phyloP scores from a whole-genome alignment of 2,888 invertebrate genomes.

The Halocaridina rubra region DNA sequence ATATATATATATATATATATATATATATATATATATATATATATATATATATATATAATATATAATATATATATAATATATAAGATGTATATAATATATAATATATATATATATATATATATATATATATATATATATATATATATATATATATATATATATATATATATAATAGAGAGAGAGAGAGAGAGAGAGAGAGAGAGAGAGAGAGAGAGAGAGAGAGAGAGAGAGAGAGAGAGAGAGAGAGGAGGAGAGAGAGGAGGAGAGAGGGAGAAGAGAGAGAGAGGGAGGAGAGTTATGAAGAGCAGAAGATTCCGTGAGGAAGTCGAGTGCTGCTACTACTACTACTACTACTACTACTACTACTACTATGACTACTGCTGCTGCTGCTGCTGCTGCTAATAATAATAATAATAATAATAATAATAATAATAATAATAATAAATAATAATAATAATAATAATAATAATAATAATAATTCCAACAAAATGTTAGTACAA shows the following conservation, averaged over 20 bases:
- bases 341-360: too few relatives aligned
- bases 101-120: neutral
- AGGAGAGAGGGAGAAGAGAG: neutral
- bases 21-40: neutral
- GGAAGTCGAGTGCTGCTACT: too few relatives aligned
- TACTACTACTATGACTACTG: too few relatives aligned
- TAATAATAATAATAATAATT: too few relatives aligned
- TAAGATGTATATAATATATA: neutral
- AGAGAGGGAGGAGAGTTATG: neutral
- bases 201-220: neutral
- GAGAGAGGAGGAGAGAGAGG: neutral
- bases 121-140: neutral
- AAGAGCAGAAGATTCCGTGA: neutral
- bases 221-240: neutral
- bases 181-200: neutral
- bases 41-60: neutral
- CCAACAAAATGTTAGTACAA: too few relatives aligned
- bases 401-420: neutral
- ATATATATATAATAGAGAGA: neutral
- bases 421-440: neutral
- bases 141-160: neutral
- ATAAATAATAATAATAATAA: too few relatives aligned
- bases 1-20: neutral
- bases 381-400: neutral
- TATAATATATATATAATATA: neutral